Evolutionary conservation across 2,888 invertebrate species (phyloP).

Genomic region (Girardia tigrina): DNA sequence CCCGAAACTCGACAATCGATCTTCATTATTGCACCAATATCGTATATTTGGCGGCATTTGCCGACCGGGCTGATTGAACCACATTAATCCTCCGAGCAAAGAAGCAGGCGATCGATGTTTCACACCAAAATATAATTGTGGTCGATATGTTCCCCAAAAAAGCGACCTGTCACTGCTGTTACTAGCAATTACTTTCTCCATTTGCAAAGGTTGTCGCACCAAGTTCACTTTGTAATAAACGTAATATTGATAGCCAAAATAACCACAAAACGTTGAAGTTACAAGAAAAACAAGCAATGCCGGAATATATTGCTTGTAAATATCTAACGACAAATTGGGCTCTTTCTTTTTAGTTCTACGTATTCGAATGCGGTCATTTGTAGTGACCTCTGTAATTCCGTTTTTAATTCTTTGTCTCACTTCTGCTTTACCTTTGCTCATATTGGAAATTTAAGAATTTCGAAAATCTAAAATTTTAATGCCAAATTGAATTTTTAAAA

Average conservation of each 20-base stretch:
- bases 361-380: slow-evolving; percentile 8
- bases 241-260: slow-evolving; percentile 9
- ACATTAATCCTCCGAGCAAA: slow-evolving; percentile 82
- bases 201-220: slow-evolving; percentile 24
- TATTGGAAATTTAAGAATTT: background rate
- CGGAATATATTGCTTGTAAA: background rate
- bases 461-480: background rate
- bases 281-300: background rate
- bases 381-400: background rate
- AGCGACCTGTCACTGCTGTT: slow-evolving; percentile 9
- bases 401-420: slow-evolving; percentile 21
- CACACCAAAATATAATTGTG: slow-evolving; percentile 53
- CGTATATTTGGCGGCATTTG: slow-evolving; percentile 45
- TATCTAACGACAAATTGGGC: background rate
- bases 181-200: background rate
- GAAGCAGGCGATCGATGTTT: slow-evolving; percentile 76
- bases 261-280: background rate
- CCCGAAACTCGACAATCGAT: slow-evolving; percentile 47
- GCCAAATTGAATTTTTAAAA: background rate
- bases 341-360: background rate
- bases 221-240: background rate
- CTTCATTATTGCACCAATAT: slow-evolving; percentile 81
- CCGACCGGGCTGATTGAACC: slow-evolving; percentile 62
- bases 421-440: slow-evolving; percentile 31
- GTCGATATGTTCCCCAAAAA: slow-evolving; percentile 78